Conservation (phyloP, 2,797 vertebrate species). For the Pampus argenteus region DNA sequence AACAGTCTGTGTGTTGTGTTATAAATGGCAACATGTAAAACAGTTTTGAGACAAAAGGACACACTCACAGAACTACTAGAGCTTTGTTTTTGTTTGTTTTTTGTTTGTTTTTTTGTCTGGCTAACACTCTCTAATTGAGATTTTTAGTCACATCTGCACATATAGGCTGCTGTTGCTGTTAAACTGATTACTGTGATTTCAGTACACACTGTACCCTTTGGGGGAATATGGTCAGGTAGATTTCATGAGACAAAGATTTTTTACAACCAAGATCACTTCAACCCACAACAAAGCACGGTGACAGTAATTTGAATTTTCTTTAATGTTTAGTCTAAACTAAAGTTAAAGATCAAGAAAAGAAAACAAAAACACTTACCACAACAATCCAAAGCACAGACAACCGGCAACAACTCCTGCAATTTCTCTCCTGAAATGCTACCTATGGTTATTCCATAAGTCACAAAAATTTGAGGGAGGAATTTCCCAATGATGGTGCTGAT, state of each 20-base stretch:
- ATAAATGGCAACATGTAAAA: not conserved
- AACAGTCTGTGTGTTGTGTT: accelerated
- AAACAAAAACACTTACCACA: conserved; percentile 58
- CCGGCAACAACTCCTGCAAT: conserved; percentile 28
- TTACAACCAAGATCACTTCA: not conserved
- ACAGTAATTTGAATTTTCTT: not conserved
- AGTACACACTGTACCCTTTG: not conserved
- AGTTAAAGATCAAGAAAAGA: not conserved
- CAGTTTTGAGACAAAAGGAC: not conserved
- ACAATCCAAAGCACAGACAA: conserved; percentile 20
- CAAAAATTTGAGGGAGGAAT: conserved; percentile 11
- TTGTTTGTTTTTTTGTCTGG: not conserved
- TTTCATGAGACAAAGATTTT: not conserved
- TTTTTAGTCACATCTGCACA: not conserved
- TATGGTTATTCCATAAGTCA: conserved; percentile 48
- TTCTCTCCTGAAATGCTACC: conserved; percentile 14
- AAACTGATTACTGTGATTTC: not conserved
- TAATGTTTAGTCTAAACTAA: not conserved
- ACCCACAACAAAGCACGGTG: not conserved
- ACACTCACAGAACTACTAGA: not conserved
- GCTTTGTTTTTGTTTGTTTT: too few species aligned
- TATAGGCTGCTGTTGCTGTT: not conserved
- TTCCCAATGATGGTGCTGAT: conserved; percentile 17
- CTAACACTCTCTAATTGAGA: not conserved
- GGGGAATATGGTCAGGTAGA: not conserved